Evolutionary conservation across 2,113 vertebrate genomes (phyloP).

Genomic region (Loxodonta africana): DNA sequence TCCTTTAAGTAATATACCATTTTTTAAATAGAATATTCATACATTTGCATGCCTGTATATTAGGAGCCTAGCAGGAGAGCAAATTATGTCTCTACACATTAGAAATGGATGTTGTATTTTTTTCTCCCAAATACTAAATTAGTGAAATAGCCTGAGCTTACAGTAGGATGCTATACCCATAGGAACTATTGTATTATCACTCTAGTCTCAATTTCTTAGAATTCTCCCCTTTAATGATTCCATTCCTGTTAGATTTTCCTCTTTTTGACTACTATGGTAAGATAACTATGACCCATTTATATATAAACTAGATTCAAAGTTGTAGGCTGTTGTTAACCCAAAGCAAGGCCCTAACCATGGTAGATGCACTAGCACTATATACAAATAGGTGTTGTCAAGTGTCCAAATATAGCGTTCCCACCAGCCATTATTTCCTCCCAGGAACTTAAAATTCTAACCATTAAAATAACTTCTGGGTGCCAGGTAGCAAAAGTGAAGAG

Average conservation of each 20-base stretch:
- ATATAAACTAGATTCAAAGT: background rate
- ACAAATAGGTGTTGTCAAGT: background rate
- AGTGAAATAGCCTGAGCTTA: background rate
- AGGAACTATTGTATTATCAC: background rate
- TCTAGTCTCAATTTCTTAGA: background rate
- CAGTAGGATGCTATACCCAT: background rate
- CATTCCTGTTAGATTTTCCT: background rate
- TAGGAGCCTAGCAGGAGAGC: background rate
- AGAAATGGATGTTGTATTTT: conserved; percentile 37
- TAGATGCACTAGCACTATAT: background rate
- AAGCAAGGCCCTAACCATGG: background rate
- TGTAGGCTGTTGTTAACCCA: background rate
- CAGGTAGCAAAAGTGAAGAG: background rate
- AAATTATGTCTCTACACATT: background rate
- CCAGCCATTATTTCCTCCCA: background rate
- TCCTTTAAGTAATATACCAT: background rate
- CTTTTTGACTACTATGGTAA: background rate
- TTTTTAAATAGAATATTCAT: conserved; percentile 55
- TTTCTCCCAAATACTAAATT: background rate
- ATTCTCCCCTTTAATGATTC: background rate
- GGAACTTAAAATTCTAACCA: background rate
- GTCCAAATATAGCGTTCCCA: background rate
- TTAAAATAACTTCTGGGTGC: background rate
- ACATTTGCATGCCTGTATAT: background rate
- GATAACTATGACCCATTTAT: background rate